Conservation (phyloP, 2,888 invertebrate genomes). For the Ophion ellenae region DNA sequence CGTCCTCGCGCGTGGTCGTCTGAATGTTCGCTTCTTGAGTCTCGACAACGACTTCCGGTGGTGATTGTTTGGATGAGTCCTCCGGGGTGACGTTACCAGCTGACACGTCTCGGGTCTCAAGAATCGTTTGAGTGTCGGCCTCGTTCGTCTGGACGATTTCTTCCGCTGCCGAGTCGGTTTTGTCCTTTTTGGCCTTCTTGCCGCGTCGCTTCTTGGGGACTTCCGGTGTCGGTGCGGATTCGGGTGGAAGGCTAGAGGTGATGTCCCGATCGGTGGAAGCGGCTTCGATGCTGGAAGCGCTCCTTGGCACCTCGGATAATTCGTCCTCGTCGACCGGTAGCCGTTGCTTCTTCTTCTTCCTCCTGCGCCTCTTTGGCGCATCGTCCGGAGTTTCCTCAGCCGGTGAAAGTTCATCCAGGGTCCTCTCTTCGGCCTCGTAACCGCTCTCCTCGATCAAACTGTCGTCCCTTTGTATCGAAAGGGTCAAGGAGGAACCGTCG, state of each 20-base stretch:
- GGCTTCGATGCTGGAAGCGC: slow-evolving; percentile 78
- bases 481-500: slow-evolving; percentile 61
- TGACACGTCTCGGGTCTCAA: slow-evolving; percentile 73
- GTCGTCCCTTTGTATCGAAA: slow-evolving; percentile 79
- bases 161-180: slow-evolving; percentile 33
- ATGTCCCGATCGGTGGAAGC: slow-evolving; percentile 80
- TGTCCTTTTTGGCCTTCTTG: slow-evolving; percentile 84
- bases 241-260: background rate
- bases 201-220: slow-evolving; percentile 82
- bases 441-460: slow-evolving; percentile 85
- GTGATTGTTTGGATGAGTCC: slow-evolving; percentile 83
- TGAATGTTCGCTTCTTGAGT: slow-evolving; percentile 82
- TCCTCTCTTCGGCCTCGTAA: slow-evolving; percentile 90
- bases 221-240: slow-evolving; percentile 78
- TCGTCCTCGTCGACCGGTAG: slow-evolving; percentile 85
- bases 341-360: slow-evolving; percentile 84
- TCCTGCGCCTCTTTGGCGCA: slow-evolving; percentile 84
- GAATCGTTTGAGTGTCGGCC: slow-evolving; percentile 75
- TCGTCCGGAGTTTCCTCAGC: slow-evolving; percentile 80
- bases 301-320: slow-evolving; percentile 83
- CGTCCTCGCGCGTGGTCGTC: slow-evolving; percentile 85
- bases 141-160: slow-evolving; percentile 75
- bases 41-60: slow-evolving; percentile 84
- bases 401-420: slow-evolving; percentile 85
- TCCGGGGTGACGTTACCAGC: slow-evolving; percentile 70